phyloP scores from a whole-genome alignment of 2,113 vertebrate species.

The Perccottus glenii region DNA sequence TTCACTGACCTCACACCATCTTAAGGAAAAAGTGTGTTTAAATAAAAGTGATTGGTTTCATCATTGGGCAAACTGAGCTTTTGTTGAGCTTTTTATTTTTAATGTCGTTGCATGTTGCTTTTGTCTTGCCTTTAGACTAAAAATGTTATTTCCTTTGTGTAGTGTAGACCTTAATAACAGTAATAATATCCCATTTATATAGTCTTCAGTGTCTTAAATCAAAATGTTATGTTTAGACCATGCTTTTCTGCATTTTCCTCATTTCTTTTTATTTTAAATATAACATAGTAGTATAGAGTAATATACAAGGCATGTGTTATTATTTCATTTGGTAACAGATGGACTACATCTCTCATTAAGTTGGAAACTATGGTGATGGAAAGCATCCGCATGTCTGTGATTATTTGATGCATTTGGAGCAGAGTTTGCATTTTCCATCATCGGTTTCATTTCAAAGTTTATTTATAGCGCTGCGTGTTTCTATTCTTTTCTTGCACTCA shows the following conservation, averaged over 20 bases:
- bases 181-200: neutral
- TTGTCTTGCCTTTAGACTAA: neutral
- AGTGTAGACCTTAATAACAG: too few species aligned
- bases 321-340: too few species aligned
- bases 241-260: constrained; percentile 49
- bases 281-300: too few species aligned
- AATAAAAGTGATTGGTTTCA: constrained; percentile 13
- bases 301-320: too few species aligned
- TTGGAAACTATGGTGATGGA: constrained; percentile 57
- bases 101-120: neutral
- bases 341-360: neutral
- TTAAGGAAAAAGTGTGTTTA: too few species aligned
- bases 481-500: neutral
- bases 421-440: constrained; percentile 68
- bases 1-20: too few species aligned
- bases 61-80: constrained; percentile 22
- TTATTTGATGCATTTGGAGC: constrained; percentile 77
- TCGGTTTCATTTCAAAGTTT: constrained; percentile 2
- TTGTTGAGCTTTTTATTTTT: constrained; percentile 1
- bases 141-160: too few species aligned
- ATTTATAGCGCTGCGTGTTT: constrained; percentile 17
- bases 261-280: constrained; percentile 43
- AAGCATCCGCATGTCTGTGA: constrained; percentile 68
- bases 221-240: constrained; percentile 24
- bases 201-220: constrained; percentile 2